Base-by-base conservation (phyloP, 2,113 vertebrate genomes). In the Eptesicus fuscus region DNA sequence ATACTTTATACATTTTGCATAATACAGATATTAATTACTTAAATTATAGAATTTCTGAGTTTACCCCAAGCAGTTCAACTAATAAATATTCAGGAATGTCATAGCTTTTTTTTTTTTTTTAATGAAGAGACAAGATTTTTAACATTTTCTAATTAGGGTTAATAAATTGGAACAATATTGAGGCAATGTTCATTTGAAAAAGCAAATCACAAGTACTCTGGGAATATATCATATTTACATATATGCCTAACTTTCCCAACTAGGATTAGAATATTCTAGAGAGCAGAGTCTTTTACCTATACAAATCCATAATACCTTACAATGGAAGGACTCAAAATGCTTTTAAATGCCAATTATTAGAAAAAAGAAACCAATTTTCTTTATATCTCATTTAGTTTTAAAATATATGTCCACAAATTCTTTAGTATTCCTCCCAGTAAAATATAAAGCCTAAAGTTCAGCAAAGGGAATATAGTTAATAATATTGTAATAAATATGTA, bases 41-140 rank as follows among this genome's bases (percentile, higher is more conserved):
- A 86, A 92, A 98, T 44, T 92, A 95, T 67, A 97, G 59, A 88
- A 92, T 97, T 95, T 91, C 83, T 96, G 77, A 91, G 65, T 85
- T 97, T 94, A 92, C 70, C 83, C 89, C 93, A 97, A 97, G 85
- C 88, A 96, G 95, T 98, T 97, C 92, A 86, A 63, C 32, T 77
- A 88, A 90, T 59, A 86, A 13, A 44, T 37, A 95, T 7, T 65
- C 17, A 84, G 65, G 37, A 90, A 90, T n/a, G 32, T 47, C 35
- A 47, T 74, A 30, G 3, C 3, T 67, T 23, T 87, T 67, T 59
- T 67, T 23, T 87, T 67, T 59, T 49, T 67, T 59, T 59, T 11
- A 93, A 74, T 65, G 37, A 71, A 94, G 32, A 63, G 18, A 73
- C 1, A 76, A 92, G 79, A 93, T 96, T 96, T 97, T 92, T 95